phyloP scores from a whole-genome alignment of 2,113 vertebrate species.

The Raja brachyura region DNA sequence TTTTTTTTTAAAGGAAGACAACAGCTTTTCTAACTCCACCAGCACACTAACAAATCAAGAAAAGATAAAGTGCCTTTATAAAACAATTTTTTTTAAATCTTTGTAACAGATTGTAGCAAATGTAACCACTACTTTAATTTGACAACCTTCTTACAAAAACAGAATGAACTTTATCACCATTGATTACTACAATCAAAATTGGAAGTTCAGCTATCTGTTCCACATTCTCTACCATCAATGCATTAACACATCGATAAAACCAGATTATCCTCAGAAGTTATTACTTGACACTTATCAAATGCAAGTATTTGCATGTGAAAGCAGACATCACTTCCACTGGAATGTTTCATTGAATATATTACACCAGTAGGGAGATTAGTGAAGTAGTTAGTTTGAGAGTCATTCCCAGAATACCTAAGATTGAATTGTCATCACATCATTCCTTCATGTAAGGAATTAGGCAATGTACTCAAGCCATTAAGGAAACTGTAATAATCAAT shows the following conservation, averaged over 20 bases:
- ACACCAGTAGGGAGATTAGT: background rate
- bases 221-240: background rate
- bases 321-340: background rate
- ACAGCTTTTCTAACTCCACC: background rate
- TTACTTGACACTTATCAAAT: background rate
- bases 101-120: background rate
- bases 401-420: background rate
- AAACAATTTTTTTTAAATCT: background rate
- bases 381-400: background rate
- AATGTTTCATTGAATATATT: background rate
- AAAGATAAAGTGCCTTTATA: background rate
- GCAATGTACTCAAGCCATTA: background rate
- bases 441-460: background rate
- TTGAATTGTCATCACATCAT: background rate
- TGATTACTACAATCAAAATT: background rate
- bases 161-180: background rate
- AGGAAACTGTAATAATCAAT: background rate
- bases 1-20: background rate
- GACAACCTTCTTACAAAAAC: background rate
- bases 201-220: background rate
- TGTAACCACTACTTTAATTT: background rate
- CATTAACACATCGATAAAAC: background rate
- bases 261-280: background rate
- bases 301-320: background rate
- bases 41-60: background rate